phyloP scores from a whole-genome alignment of 2,888 invertebrate species.

The Hypsopygia costalis region DNA sequence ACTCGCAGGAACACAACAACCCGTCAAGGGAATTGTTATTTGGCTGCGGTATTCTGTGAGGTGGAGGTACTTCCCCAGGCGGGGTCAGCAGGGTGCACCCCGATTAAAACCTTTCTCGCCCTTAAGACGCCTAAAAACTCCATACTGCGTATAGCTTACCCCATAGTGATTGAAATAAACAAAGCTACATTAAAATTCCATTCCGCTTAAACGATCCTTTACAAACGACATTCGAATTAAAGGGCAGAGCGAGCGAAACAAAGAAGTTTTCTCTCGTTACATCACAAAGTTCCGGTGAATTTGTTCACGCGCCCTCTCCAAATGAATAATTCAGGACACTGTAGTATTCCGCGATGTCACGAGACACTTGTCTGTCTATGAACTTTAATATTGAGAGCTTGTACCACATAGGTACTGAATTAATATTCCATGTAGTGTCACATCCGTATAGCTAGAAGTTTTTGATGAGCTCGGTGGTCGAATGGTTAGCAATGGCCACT shows the following conservation, averaged over 20 bases:
- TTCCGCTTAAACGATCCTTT: slow-evolving; percentile 1
- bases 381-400: neutral
- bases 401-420: too few relatives aligned
- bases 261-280: neutral
- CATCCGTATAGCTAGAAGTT: too few relatives aligned
- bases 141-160: neutral
- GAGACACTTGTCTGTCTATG: slow-evolving; percentile 1
- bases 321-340: slow-evolving; percentile 4
- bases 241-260: slow-evolving; percentile 1
- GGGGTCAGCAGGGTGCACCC: too few relatives aligned
- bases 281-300: slow-evolving; percentile 3
- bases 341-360: slow-evolving; percentile 14
- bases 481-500: too few relatives aligned
- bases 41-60: too few relatives aligned
- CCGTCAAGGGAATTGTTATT: too few relatives aligned
- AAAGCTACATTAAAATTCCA: slow-evolving; percentile 1
- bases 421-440: too few relatives aligned
- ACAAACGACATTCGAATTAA: slow-evolving; percentile 4
- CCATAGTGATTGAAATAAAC: neutral
- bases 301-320: slow-evolving; percentile 1
- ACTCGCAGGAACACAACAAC: too few relatives aligned
- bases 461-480: too few relatives aligned
- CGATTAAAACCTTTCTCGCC: too few relatives aligned
- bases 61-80: too few relatives aligned
- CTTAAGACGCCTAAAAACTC: too few relatives aligned